These are phyloP conservation scores for Falco biarmicus DNA, from an alignment of 2,797 vertebrate genomes.

Conservation along the genomic window DNA sequence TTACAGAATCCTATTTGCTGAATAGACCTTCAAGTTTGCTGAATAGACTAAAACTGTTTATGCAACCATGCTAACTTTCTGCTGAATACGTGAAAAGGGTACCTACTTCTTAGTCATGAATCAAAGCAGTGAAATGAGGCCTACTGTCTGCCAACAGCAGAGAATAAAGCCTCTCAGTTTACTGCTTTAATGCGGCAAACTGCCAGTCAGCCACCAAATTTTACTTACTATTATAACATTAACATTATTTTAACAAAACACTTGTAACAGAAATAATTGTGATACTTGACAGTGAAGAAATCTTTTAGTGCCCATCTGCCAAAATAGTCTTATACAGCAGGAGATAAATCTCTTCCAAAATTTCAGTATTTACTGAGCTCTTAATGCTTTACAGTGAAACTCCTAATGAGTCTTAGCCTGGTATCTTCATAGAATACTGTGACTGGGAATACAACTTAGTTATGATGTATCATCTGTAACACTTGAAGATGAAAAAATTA, in stretches of 20 bases:
- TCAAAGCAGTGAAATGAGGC: not conserved
- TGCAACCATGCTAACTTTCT: not conserved
- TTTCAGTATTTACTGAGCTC: not conserved
- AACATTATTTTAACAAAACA: not conserved
- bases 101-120: not conserved
- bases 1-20: not conserved
- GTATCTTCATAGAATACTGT: not conserved
- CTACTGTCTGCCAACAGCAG: not conserved
- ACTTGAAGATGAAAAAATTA: rapidly evolving
- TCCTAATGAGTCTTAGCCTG: not conserved
- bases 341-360: not conserved
- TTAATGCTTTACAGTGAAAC: not conserved
- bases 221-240: not conserved
- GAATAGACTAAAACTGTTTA: not conserved
- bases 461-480: not conserved
- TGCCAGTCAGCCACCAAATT: not conserved
- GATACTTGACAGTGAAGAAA: not conserved
- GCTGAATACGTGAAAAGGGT: not conserved
- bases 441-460: not conserved
- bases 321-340: not conserved
- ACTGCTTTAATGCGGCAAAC: not conserved
- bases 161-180: not conserved
- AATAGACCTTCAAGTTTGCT: not conserved
- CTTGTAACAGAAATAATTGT: not conserved
- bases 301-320: not conserved